phyloP scores from a whole-genome alignment of 1,140 invertebrate species.

The Procambarus virginalis region DNA sequence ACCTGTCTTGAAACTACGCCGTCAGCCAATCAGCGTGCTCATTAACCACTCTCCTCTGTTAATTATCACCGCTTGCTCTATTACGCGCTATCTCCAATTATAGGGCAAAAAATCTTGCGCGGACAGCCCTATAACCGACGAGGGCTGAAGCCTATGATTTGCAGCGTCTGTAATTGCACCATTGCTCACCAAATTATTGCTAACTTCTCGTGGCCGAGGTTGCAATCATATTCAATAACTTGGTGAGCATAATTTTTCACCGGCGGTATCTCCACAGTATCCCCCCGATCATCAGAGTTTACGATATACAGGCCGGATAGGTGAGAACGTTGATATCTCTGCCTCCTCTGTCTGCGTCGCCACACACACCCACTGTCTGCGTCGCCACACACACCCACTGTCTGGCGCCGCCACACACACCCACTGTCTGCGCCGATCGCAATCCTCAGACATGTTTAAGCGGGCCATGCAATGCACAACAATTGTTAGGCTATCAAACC shows the following conservation, averaged over 20 bases:
- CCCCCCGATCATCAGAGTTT: background rate
- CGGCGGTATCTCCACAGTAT: background rate
- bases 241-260: conserved; percentile 4
- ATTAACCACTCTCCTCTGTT: conserved; percentile 29
- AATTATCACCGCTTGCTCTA: conserved; percentile 34
- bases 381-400: no score
- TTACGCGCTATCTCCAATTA: conserved; percentile 32
- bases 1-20: background rate
- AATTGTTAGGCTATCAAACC: no score
- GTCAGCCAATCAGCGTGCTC: conserved; percentile 13
- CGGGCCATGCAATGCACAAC: no score
- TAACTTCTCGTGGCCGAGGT: conserved; percentile 9
- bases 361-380: background rate
- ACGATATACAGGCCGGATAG: background rate
- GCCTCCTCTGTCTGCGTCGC: background rate
- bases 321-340: background rate
- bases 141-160: conserved; percentile 15
- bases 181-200: conserved; percentile 14
- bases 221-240: conserved; percentile 46
- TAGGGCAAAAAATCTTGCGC: conserved; percentile 36
- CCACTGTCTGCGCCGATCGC: no score
- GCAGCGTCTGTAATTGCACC: conserved; percentile 35
- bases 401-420: no score
- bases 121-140: conserved; percentile 19
- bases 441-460: no score